Evolutionary conservation across 1,140 invertebrate genomes (phyloP).

Genomic region (Drosophila busckii): DNA sequence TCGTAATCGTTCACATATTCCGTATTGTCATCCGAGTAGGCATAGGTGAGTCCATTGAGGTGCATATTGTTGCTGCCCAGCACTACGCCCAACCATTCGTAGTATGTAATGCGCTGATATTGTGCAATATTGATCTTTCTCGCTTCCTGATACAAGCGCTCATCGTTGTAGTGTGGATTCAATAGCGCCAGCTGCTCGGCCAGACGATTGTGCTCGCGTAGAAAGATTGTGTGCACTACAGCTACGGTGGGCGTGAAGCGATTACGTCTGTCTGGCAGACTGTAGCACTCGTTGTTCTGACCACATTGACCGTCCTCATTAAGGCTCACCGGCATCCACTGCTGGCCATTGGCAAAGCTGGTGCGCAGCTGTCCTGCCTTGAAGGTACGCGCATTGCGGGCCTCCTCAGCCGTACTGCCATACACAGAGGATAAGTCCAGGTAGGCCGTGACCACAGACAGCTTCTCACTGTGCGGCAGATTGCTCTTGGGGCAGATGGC

Average conservation of each 20-base stretch:
- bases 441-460: constrained; percentile 88
- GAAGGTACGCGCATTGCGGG: constrained; percentile 82
- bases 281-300: constrained; percentile 83
- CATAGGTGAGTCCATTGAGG: constrained; percentile 83
- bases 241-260: constrained; percentile 92
- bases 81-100: constrained; percentile 91
- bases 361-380: constrained; percentile 83
- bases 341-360: constrained; percentile 81
- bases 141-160: constrained; percentile 91
- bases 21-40: constrained; percentile 80
- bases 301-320: constrained; percentile 84
- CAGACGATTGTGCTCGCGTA: constrained; percentile 94
- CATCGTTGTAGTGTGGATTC: constrained; percentile 93
- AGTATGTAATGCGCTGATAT: constrained; percentile 90
- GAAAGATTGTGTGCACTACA: constrained; percentile 88
- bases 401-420: constrained; percentile 84
- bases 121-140: constrained; percentile 88
- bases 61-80: constrained; percentile 84
- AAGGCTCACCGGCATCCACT: constrained; percentile 84
- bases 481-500: constrained; percentile 82
- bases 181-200: constrained; percentile 85
- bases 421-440: constrained; percentile 92
- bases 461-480: constrained; percentile 84
- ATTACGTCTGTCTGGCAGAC: constrained; percentile 87
- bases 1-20: constrained; percentile 93